Conservation (phyloP, 1,140 invertebrate species). For the Tetranychus urticae region DNA sequence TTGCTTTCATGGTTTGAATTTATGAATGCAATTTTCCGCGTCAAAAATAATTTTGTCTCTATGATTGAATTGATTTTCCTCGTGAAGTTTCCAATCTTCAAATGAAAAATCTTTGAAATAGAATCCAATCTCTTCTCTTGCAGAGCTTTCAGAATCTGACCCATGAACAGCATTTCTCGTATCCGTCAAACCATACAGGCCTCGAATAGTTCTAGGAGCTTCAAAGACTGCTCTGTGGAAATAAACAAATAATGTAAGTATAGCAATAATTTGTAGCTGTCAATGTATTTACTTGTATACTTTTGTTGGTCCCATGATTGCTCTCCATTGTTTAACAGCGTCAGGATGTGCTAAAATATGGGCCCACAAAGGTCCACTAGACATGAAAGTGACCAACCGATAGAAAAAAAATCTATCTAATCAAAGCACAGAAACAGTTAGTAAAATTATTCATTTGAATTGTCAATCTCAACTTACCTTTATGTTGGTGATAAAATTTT, state of each 20-base stretch:
- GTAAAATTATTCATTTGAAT: not conserved
- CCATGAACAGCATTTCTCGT: slow-evolving; percentile 77
- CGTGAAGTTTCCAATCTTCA: not conserved
- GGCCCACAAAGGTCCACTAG: slow-evolving; percentile 52
- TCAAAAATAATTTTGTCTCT: not conserved
- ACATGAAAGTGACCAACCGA: slow-evolving; percentile 58
- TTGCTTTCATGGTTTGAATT: not conserved
- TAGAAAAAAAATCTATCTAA: slow-evolving; percentile 59
- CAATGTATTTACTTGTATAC: slow-evolving; percentile 21
- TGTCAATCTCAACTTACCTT: slow-evolving; percentile 17
- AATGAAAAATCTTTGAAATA: slow-evolving; percentile 8
- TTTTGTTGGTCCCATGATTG: slow-evolving; percentile 66
- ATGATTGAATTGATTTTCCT: not conserved
- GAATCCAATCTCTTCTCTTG: slow-evolving; percentile 4
- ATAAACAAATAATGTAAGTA: not conserved
- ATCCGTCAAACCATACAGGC: slow-evolving; percentile 60
- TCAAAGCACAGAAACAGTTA: not conserved
- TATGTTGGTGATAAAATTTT: slow-evolving; percentile 59
- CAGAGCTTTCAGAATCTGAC: slow-evolving; percentile 6
- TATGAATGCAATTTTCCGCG: not conserved
- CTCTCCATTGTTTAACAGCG: slow-evolving; percentile 52
- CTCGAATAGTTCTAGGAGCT: slow-evolving; percentile 47
- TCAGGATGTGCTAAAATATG: slow-evolving; percentile 47
- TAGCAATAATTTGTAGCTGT: not conserved
- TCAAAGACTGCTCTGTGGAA: slow-evolving; percentile 43